Evolutionary conservation across 1,140 invertebrate genomes (phyloP).

Genomic region (Nasonia vitripennis): DNA sequence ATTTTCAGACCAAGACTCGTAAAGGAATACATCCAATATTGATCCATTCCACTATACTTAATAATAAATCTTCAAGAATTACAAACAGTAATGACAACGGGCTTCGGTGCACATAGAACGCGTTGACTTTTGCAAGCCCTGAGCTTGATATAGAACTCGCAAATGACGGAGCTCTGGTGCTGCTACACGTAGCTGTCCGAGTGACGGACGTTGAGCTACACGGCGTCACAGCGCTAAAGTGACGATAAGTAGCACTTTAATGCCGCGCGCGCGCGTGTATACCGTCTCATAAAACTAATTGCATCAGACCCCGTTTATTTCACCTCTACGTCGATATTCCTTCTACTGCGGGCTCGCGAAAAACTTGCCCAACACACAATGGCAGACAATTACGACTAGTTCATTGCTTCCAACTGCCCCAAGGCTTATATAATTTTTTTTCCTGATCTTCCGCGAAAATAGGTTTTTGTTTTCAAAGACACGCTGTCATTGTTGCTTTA

Average conservation of each 20-base stretch:
- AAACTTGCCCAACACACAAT: slow-evolving; percentile 62
- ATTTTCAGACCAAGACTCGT: background rate
- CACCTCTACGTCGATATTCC: slow-evolving; percentile 56
- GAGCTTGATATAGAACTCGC: slow-evolving; percentile 58
- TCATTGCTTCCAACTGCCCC: slow-evolving; percentile 6
- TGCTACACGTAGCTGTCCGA: background rate
- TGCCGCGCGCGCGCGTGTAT: slow-evolving; percentile 60
- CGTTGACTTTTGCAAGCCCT: slow-evolving; percentile 66
- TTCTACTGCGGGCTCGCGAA: slow-evolving; percentile 51
- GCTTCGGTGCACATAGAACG: slow-evolving; percentile 27
- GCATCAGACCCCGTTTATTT: slow-evolving; percentile 70
- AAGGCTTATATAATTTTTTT: background rate
- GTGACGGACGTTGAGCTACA: background rate
- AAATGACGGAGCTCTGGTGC: background rate
- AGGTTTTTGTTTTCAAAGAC: background rate
- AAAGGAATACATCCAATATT: background rate
- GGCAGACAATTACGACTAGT: slow-evolving; percentile 62
- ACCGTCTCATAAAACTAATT: slow-evolving; percentile 71
- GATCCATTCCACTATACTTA: background rate
- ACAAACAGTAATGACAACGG: background rate
- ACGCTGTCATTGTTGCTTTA: background rate
- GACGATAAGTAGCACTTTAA: slow-evolving; percentile 66
- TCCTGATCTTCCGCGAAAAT: background rate
- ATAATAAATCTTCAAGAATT: background rate
- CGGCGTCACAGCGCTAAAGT: slow-evolving; percentile 60